A percentile compares a stretch with the other conserved stretches of the same genome.
Conservation (phyloP, 2,888 invertebrate genomes). For the Phortica magna region DNA sequence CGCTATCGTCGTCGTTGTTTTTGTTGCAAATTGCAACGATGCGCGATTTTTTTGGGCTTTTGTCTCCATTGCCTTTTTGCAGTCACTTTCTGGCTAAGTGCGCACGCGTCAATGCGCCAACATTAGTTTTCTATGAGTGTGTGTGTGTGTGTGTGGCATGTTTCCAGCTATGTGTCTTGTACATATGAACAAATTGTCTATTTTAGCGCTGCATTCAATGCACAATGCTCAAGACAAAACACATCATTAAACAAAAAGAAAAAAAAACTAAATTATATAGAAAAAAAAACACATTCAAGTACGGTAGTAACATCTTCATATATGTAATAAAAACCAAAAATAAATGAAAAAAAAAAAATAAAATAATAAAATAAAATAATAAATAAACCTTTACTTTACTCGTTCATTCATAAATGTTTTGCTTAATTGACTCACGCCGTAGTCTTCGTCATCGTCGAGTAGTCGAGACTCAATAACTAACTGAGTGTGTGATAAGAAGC, state of each 20-base stretch:
- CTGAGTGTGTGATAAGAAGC: not conserved
- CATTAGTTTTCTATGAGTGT: conserved; percentile 37
- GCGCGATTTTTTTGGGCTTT: conserved; percentile 47
- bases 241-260: conserved; percentile 51
- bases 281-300: not conserved
- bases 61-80: conserved; percentile 35
- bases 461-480: not conserved
- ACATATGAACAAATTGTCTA: conserved; percentile 62
- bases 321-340: conserved; percentile 24
- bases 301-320: conserved; percentile 22
- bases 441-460: not conserved
- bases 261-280: not conserved
- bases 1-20: not conserved
- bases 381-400: conserved; percentile 40
- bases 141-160: not conserved
- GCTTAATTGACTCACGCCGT: conserved; percentile 65
- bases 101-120: conserved; percentile 64
- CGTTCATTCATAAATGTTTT: conserved; percentile 66
- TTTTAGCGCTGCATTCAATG: conserved; percentile 9
- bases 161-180: too few species aligned
- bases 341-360: conserved; percentile 44
- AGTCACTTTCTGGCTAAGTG: conserved; percentile 38
- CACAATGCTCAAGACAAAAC: conserved; percentile 42
- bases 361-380: conserved; percentile 40
- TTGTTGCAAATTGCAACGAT: conserved; percentile 40